phyloP scores from a whole-genome alignment of 2,113 vertebrate species.

The Sisor rabdophorus region DNA sequence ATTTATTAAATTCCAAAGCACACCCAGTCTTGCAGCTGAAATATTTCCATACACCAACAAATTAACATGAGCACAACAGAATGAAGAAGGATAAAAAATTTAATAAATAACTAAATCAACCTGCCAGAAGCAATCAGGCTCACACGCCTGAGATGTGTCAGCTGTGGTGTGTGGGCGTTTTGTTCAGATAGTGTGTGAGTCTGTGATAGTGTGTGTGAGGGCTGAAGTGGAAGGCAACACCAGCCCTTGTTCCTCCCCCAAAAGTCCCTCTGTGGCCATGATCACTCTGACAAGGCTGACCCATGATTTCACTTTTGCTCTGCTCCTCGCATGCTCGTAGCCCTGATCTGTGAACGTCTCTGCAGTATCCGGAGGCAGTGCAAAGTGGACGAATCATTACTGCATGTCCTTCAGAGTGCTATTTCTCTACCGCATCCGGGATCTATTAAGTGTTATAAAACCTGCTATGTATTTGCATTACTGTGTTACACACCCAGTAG shows the following conservation, averaged over 20 bases:
- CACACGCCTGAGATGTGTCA: constrained; percentile 59
- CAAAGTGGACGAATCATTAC: constrained; percentile 67
- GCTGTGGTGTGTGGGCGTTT: constrained; percentile 62
- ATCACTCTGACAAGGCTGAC: constrained; percentile 63
- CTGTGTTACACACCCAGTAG: constrained; percentile 51
- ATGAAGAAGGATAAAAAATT: constrained; percentile 47
- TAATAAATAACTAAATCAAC: constrained; percentile 54
- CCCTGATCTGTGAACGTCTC: constrained; percentile 64
- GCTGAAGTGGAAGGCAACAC: constrained; percentile 35
- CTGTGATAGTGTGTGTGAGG: constrained; percentile 22
- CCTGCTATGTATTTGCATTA: constrained; percentile 59
- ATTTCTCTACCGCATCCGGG: constrained; percentile 39
- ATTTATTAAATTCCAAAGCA: constrained; percentile 66
- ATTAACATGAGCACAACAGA: constrained; percentile 69
- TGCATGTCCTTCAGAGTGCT: constrained; percentile 63
- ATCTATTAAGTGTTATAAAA: constrained; percentile 42
- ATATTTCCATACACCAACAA: constrained; percentile 64
- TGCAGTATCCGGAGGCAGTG: constrained; percentile 55
- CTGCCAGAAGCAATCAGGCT: constrained; percentile 68
- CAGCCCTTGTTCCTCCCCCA: constrained; percentile 44
- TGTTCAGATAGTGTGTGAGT: constrained; percentile 9
- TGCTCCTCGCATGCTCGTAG: constrained; percentile 47
- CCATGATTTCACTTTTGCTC: constrained; percentile 52
- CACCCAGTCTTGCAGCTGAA: constrained; percentile 57
- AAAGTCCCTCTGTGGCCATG: constrained; percentile 47